Evolutionary conservation across 2,888 invertebrate genomes (phyloP), one percentile per base, ranked within the genome.

Genomic region (Nephrotoma guestfalica): DNA sequence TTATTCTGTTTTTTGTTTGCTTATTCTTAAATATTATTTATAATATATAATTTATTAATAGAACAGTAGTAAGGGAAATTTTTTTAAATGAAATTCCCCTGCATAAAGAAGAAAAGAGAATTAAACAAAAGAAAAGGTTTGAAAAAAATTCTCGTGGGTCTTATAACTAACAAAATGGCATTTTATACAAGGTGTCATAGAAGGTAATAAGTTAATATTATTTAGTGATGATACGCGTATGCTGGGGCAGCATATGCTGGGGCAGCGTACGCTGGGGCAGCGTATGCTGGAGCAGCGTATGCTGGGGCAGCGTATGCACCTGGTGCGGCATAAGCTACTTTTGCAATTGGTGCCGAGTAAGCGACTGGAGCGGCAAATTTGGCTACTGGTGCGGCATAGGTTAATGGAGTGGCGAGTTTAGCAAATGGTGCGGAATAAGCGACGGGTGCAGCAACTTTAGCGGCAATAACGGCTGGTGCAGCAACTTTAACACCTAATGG

Each of bases 401-500:
- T 87, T 40, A 87, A 45, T 57, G 88, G 88, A 6, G 88, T 87
- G 85, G 18, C 86, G 5, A 83, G 11, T 83, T 86, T 86, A 11
- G 85, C 45, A 18, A 85, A 15, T 86, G 86, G 86, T 11, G 47
- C 86, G 40, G 86, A 30, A 51, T 86, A 86, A 30, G 47, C 51
- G 40, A 40, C 15, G 1, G 42, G 41, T n/a, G n/a, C 42, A 15
- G 84, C 84, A 84, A 84, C 87, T 41, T 88, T 86, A 42, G 88
- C 88, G 41, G 88, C 88, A 57, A 87, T 87, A 86, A 88, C 88
- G 85, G 87, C 88, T 40, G 87, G 86, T 83, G 86, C 86, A 42
- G 87, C 88, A 11, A 89, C 88, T 86, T 90, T 91, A 86, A 90
- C 90, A 6, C 89, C 90, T 45, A 91, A 87, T 41, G 91, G 91